Conservation (phyloP, 2,888 invertebrate genomes). For the Drosophila meridionalis region DNA sequence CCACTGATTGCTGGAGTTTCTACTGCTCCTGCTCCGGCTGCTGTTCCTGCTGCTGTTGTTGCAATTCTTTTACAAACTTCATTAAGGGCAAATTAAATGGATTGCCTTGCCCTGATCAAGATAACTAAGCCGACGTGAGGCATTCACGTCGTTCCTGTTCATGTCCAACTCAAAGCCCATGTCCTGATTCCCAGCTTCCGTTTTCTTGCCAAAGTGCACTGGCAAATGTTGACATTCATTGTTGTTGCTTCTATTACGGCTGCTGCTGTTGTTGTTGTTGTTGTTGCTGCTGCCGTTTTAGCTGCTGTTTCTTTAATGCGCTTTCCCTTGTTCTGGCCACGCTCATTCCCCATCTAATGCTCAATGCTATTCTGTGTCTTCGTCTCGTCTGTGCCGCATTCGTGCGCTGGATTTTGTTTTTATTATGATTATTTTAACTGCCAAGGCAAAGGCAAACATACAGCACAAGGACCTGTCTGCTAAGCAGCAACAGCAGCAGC, state of each 20-base stretch:
- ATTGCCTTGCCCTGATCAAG: constrained; percentile 71
- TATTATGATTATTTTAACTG: constrained; percentile 79
- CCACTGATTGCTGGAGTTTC: constrained; percentile 3
- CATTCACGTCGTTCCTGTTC: constrained; percentile 43
- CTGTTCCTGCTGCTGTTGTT: constrained; percentile 9
- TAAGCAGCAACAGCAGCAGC: constrained; percentile 23
- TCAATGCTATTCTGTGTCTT: constrained; percentile 30
- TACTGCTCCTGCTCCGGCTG: constrained; percentile 9
- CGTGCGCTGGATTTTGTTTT: constrained; percentile 72
- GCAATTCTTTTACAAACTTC: constrained; percentile 49
- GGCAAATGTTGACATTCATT: constrained; percentile 74
- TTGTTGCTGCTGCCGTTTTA: constrained; percentile 4
- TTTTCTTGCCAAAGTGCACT: constrained; percentile 69
- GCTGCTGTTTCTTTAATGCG: constrained; percentile 45
- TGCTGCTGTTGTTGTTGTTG: constrained; percentile 12
- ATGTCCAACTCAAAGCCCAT: constrained; percentile 32
- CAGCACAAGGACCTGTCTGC: constrained; percentile 35
- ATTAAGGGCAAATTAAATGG: constrained; percentile 76
- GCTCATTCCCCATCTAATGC: constrained; percentile 16
- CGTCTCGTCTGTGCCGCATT: constrained; percentile 46
- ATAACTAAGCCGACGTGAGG: constrained; percentile 66
- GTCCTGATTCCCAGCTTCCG: constrained; percentile 30
- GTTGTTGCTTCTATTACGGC: constrained; percentile 28
- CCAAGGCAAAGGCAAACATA: constrained; percentile 69
- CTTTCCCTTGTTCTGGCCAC: constrained; percentile 36